Evolutionary conservation across 2,113 vertebrate genomes (phyloP).

Genomic region (Stomatorhinus ivindoensis): DNA sequence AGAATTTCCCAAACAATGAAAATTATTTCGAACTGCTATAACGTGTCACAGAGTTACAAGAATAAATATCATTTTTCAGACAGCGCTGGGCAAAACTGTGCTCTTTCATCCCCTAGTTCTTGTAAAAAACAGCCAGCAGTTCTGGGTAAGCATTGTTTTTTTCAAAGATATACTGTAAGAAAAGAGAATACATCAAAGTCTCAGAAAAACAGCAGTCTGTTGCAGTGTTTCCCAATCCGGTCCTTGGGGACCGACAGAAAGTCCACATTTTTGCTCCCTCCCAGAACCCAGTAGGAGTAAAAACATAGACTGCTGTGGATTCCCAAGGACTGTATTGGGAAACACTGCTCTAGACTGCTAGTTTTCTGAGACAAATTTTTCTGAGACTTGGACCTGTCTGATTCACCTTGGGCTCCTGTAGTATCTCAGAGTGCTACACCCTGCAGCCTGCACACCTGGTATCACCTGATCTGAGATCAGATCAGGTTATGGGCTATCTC

Average conservation of each 20-base stretch:
- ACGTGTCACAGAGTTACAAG: not conserved
- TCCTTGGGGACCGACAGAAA: not conserved
- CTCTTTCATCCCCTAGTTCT: not conserved
- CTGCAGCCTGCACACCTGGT: not conserved
- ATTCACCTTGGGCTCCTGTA: not conserved
- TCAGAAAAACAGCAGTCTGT: not conserved
- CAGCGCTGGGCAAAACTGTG: not conserved
- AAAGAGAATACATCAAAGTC: not conserved
- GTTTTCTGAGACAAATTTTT: not conserved
- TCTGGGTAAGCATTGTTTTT: not conserved
- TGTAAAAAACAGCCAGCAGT: not conserved
- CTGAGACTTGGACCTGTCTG: not conserved
- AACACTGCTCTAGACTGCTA: not conserved
- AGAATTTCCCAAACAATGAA: not conserved
- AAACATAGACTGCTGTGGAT: not conserved
- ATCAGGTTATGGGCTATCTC: not conserved
- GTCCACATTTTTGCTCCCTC: not conserved
- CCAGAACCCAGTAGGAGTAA: not conserved
- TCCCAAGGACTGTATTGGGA: too few species aligned
- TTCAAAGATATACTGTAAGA: too few species aligned
- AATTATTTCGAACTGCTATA: not conserved
- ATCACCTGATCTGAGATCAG: not conserved
- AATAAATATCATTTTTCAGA: not conserved
- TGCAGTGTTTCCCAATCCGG: not conserved
- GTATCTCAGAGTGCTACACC: not conserved